Evolutionary conservation across 1,140 invertebrate genomes (phyloP), one percentile per base, ranked within the genome.

Genomic region (Sitobion miscanthi): DNA sequence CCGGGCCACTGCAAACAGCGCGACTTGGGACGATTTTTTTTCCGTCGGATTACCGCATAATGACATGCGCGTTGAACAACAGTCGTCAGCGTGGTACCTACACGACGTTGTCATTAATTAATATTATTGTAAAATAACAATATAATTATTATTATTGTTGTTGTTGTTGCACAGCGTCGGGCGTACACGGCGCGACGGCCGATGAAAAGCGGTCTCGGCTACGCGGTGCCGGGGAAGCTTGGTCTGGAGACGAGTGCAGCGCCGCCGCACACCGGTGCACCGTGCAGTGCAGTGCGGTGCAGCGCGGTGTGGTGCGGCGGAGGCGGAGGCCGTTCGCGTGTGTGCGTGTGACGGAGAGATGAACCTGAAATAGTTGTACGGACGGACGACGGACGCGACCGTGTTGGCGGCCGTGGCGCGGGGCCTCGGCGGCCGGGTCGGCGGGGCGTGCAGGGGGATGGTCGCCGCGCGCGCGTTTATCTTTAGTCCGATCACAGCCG

Each of bases 281-380:
- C 52, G 52, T 52, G 49, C 9, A n/a, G 85, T 9, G 42, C 42
- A 21, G 8, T 14, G 20, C 52, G 49, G 49, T 52, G 38, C 23
- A 35, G 35, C 7, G 38, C 8, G 82, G 35, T 6, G 82, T 38
- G 82, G 45, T 3, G 42, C 14, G 45, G 30, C 85, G 42, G 85
- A 17, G 45, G 42, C 85, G 45, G 85, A 49, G 42, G 45, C 25
- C 20, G 42, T n/a, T 9, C 14, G 69, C 42, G 45, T 23, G n/a
- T 14, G 49, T 38, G 87, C 49, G 87, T 54, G 87, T 23, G 87
- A 89, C 87, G 87, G 49, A 54, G 30, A 54, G 87, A 89, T 45
- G 87, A 89, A 89, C 87, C 30, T 89, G 87, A 89, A 89, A 89
- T 89, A 89, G 87, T 89, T 89, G 87, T 54, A 21, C 47, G 45